Evolutionary conservation across 2,113 vertebrate genomes (phyloP), one percentile per base, ranked within the genome.

Genomic region (Hystrix brachyura): DNA sequence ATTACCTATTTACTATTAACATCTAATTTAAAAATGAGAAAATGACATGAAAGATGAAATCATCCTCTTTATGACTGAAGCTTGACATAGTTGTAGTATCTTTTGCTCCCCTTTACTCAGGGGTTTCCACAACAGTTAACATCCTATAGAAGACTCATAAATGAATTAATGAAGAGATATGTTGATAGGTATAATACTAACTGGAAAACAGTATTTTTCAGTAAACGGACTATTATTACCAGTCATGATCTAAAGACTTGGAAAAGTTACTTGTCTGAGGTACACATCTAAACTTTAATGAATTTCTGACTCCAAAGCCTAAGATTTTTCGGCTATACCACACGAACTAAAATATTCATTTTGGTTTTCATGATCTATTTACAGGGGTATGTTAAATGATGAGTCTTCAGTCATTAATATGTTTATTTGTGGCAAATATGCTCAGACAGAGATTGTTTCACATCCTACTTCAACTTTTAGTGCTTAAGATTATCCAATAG

Each of bases 1-100:
- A 67, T 91, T 29, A 25, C 38, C 46, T 74, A 57, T 38, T 88
- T 87, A 38, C 21, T 91, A 71, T 83, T 43, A 9, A 48, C 29
- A n/a, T 64, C 1, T 48, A 90, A 51, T 86, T 94, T 92, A 1
- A 95, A 94, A 96, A 13, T 25, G 51, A 96, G 51, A 90, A 94
- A 87, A 27, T 23, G 82, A 13, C 32, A 32, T 14, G 25, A 83
- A 65, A 14, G 23, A 12, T 57, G 53, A 84, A 87, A 80, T 60
- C 43, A 29, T 93, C 43, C 19, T 69, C 27, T 62, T 93, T 23
- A 17, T 43, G 10, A 23, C 23, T 92, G 5, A 94, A 90, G 43
- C 21, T 10, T 74, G 55, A 15, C 5, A 62, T 46, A 25, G 21
- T 55, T 51, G 12, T 17, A 53, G 7, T 55, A 64, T 55, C n/a